These are phyloP conservation scores for Campoplex capitator DNA, from an alignment of 2,888 invertebrate genomes.

Conservation along the genomic window DNA sequence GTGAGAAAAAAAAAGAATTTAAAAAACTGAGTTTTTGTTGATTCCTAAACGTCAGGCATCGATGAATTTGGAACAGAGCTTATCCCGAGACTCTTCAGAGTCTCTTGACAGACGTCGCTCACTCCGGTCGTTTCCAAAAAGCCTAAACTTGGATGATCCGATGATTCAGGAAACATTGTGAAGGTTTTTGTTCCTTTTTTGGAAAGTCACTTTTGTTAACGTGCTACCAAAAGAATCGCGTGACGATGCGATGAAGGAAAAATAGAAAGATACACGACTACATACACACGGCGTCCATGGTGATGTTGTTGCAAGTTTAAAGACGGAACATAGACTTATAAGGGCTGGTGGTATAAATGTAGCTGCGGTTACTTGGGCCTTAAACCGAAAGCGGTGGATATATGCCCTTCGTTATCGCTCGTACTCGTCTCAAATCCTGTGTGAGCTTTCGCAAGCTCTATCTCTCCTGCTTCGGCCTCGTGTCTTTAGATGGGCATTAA, in stretches of 20 bases:
- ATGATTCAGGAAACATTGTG: constrained; percentile 24
- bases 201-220: constrained; percentile 60
- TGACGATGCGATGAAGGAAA: constrained; percentile 71
- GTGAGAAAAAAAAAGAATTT: background rate
- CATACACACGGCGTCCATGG: constrained; percentile 39
- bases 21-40: background rate
- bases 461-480: constrained; percentile 64
- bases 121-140: constrained; percentile 30
- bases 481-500: constrained; percentile 82
- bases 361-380: constrained; percentile 39
- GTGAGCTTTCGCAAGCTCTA: constrained; percentile 53
- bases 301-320: constrained; percentile 75
- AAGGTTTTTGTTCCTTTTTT: constrained; percentile 66
- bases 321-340: constrained; percentile 78
- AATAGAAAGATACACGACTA: constrained; percentile 20
- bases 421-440: constrained; percentile 61
- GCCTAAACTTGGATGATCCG: constrained; percentile 16
- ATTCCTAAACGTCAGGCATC: background rate
- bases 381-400: constrained; percentile 26
- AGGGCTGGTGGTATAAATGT: constrained; percentile 33
- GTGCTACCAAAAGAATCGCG: constrained; percentile 75
- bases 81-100: too few species aligned
- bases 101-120: constrained; percentile 48
- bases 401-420: constrained; percentile 66
- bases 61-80: background rate